These are phyloP conservation scores for Tilapia sparmanii DNA, from an alignment of 2,113 vertebrate species.

Conservation along the genomic window DNA sequence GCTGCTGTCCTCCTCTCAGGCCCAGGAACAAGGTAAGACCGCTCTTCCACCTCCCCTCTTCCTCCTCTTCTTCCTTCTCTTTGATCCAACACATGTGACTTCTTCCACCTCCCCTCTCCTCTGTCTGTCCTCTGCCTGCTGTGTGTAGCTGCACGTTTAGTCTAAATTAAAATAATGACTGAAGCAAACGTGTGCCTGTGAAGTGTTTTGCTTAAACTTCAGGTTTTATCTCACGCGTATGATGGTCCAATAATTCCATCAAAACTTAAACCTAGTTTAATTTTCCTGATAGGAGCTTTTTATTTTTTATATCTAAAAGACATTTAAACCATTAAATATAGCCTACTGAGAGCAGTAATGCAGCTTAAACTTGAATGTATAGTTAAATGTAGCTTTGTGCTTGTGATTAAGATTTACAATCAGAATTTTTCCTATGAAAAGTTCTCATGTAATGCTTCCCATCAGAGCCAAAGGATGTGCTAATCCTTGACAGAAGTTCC, in stretches of 20 bases:
- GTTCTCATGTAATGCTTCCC: background rate
- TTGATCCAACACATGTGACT: background rate
- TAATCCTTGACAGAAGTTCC: background rate
- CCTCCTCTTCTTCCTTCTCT: background rate
- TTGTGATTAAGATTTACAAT: background rate
- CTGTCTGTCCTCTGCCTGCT: background rate
- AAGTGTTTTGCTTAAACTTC: background rate
- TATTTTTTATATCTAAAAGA: background rate
- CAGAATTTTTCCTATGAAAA: background rate
- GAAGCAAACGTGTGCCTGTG: slow-evolving; percentile 15
- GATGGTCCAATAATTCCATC: background rate
- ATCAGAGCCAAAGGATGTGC: background rate
- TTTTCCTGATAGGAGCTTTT: background rate
- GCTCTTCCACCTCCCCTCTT: background rate
- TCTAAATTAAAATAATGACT: slow-evolving; percentile 11
- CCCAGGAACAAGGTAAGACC: slow-evolving; percentile 87
- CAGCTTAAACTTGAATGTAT: background rate
- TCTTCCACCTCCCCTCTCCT: background rate
- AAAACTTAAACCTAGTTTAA: background rate
- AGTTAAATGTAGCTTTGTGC: background rate
- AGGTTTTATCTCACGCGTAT: background rate
- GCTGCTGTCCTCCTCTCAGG: slow-evolving; percentile 76
- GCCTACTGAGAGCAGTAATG: background rate
- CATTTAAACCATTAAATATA: background rate
- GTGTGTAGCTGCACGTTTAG: background rate